Evolutionary conservation across 2,888 invertebrate genomes (phyloP).

Genomic region (Eucera pruinosa): DNA sequence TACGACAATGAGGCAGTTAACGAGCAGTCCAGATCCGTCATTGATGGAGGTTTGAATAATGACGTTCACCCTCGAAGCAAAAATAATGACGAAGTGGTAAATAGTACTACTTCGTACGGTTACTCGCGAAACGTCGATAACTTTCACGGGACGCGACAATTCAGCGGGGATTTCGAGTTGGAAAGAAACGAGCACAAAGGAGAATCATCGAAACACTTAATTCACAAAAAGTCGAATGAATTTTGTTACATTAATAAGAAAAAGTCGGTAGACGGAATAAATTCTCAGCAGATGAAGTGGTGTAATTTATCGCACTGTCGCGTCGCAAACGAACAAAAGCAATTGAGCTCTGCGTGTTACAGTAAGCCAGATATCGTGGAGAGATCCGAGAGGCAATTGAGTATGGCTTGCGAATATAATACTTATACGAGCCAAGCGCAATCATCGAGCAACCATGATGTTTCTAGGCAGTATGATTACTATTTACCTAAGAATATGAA

Average conservation of each 20-base stretch:
- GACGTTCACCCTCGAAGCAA: constrained; percentile 74
- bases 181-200: constrained; percentile 44
- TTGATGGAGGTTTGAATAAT: constrained; percentile 67
- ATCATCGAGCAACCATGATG: constrained; percentile 42
- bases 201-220: constrained; percentile 42
- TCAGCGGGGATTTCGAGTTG: constrained; percentile 31
- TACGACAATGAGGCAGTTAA: constrained; percentile 45
- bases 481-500: constrained; percentile 60
- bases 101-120: constrained; percentile 24
- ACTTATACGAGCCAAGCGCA: constrained; percentile 33
- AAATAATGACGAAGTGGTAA: constrained; percentile 68
- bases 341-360: constrained; percentile 26
- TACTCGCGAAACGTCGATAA: constrained; percentile 47
- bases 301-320: constrained; percentile 28
- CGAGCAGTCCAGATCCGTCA: constrained; percentile 50
- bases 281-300: constrained; percentile 31
- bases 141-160: constrained; percentile 35
- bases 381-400: constrained; percentile 31
- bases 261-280: constrained; percentile 35
- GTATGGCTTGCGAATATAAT: constrained; percentile 27
- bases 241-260: constrained; percentile 40
- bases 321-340: constrained; percentile 31
- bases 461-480: constrained; percentile 57
- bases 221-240: constrained; percentile 55
- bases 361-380: constrained; percentile 44